Evolutionary conservation across 53 echinoderm and acorn worm genomes (phyloP), one percentile per base, ranked within the genome.

Genomic region (Patiria pectinifera): DNA sequence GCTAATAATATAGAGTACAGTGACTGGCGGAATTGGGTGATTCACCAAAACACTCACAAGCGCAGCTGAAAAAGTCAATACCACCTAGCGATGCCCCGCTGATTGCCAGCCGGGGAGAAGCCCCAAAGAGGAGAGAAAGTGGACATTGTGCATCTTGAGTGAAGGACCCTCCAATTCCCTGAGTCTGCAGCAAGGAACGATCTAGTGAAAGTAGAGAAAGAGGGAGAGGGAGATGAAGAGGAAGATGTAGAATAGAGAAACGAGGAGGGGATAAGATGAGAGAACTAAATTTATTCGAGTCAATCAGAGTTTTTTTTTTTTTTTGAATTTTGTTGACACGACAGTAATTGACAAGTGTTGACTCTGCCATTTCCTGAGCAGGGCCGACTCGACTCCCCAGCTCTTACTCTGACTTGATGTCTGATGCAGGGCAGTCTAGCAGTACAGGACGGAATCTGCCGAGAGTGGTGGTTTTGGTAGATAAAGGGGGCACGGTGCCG

Each of bases 311-410:
- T 72, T 48, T 86, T 76, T 76, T 48, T 25, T 48, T 48, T 75
- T 25, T 58, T 22, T 35, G 35, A 61, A 86, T 86, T 87, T 87
- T 87, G 87, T 87, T 87, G 87, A 87, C 87, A 76, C 87, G 78
- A 76, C 87, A 87, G 87, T 87, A 87, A 87, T 87, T 87, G 87
- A 87, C 87, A 87, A 87, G 87, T 87, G 87, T 87, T 87, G 87
- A 87, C 87, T 87, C 87, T 87, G 87, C 87, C 87, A 87, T 87
- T 87, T 87, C 87, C 87, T 87, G 87, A 76, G 76, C 87, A 60
- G 18, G 24, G 74, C 48, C 45, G 35, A 35, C 35, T 35, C 87
- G 25, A 45, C 82, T 46, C 59, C 58, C 59, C 49, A 35, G 35
- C 81, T 48, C 49, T 81, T 19, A 2, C 10, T 82, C 82, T 77